Evolutionary conservation across 2,888 invertebrate species (phyloP).

Genomic region (Aspidiotus destructor): DNA sequence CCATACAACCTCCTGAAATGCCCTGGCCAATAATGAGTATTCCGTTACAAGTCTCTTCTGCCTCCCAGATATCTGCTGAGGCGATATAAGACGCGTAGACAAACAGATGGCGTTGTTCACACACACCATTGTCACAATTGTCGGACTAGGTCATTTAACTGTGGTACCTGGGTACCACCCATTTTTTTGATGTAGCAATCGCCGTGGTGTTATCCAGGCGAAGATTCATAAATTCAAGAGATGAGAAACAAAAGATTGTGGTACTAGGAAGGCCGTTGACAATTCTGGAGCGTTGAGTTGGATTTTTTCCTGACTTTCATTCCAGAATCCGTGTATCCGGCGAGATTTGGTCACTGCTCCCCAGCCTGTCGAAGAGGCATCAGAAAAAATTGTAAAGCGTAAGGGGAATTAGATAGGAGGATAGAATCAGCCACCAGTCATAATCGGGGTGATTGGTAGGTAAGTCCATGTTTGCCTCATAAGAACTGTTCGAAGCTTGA

Average conservation of each 20-base stretch:
- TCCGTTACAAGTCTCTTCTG: neutral
- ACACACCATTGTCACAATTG: neutral
- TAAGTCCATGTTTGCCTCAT: neutral
- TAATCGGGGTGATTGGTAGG: neutral
- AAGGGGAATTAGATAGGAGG: neutral
- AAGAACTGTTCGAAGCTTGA: neutral
- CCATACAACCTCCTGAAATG: neutral
- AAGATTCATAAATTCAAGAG: neutral
- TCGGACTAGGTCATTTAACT: neutral
- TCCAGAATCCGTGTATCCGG: neutral
- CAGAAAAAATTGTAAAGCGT: neutral
- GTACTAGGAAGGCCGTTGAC: neutral
- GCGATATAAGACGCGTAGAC: too few relatives aligned
- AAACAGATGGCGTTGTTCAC: too few relatives aligned
- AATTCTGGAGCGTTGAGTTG: neutral
- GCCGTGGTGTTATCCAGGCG: neutral
- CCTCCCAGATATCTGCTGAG: neutral
- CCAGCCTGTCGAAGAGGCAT: neutral
- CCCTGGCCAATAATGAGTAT: neutral
- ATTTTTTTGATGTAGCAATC: neutral
- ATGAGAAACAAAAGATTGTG: neutral
- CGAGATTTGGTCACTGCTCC: neutral
- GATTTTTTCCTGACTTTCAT: neutral
- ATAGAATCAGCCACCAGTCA: neutral
- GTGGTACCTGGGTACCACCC: neutral